Percentiles rank a stretch among this genome's conserved stretches.
These are phyloP conservation scores for Mimas tiliae DNA, from an alignment of 2,888 invertebrate species.

Conservation along the genomic window DNA sequence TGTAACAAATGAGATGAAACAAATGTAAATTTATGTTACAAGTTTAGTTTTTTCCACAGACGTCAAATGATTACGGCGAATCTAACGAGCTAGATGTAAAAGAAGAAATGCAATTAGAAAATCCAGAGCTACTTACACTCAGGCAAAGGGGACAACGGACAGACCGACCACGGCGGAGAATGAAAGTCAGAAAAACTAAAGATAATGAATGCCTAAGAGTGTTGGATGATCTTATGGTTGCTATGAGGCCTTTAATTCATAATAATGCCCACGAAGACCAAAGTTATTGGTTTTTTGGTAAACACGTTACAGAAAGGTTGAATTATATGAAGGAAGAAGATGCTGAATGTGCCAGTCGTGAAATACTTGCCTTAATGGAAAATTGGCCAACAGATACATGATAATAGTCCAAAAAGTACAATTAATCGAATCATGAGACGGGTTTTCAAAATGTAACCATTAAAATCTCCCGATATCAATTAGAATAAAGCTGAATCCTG, in stretches of 20 bases:
- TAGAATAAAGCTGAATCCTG: too few relatives aligned
- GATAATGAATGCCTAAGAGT: slow-evolving; percentile 58
- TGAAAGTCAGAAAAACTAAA: slow-evolving; percentile 38
- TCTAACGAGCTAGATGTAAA: slow-evolving; percentile 43
- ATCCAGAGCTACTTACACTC: slow-evolving; percentile 48
- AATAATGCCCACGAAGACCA: slow-evolving; percentile 39
- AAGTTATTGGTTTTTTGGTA: slow-evolving; percentile 69
- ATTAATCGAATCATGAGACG: too few relatives aligned
- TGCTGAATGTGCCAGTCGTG: slow-evolving; percentile 58
- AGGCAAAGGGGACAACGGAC: slow-evolving; percentile 63
- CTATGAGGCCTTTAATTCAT: slow-evolving; percentile 62
- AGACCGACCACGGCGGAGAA: slow-evolving; percentile 58
- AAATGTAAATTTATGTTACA: too few relatives aligned
- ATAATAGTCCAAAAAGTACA: too few relatives aligned
- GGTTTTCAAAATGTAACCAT: too few relatives aligned
- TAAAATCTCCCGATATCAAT: too few relatives aligned
- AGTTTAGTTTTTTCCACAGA: slow-evolving; percentile 30
- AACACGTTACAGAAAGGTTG: slow-evolving; percentile 67
- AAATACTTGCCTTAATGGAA: slow-evolving; percentile 58
- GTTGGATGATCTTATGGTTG: slow-evolving; percentile 61
- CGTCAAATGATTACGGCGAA: slow-evolving; percentile 36
- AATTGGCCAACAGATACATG: slow-evolving; percentile 34
- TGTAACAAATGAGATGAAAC: too few relatives aligned
- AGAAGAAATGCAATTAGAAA: slow-evolving; percentile 55
- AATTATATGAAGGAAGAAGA: slow-evolving; percentile 64